Conservation (phyloP, 2,797 vertebrate species). For the Crenichthys baileyi region DNA sequence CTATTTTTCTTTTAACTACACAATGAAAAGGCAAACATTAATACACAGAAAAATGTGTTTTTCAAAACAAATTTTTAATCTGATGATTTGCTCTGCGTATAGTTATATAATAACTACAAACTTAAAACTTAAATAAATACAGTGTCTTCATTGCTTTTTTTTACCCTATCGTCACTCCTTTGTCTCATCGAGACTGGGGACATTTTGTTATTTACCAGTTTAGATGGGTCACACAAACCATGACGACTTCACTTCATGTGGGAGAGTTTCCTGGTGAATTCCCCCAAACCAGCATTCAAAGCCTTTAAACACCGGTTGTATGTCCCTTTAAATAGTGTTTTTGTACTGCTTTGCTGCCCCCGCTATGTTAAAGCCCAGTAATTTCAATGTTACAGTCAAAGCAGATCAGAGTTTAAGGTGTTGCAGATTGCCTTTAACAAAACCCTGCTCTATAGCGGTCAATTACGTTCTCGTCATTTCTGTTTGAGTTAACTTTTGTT, state of each 20-base stretch:
- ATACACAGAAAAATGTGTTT: neutral
- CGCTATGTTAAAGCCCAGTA: neutral
- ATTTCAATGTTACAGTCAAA: neutral
- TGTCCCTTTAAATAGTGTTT: conserved; percentile 26
- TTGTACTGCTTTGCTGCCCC: conserved; percentile 8
- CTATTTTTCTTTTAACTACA: neutral
- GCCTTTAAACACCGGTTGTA: conserved; percentile 42
- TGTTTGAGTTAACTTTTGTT: neutral
- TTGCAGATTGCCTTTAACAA: neutral
- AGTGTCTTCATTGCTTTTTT: conserved; percentile 4
- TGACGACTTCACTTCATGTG: conserved; percentile 57
- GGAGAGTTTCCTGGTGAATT: conserved; percentile 62
- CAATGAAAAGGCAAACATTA: neutral
- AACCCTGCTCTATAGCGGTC: neutral
- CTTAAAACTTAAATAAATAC: neutral
- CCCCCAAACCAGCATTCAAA: conserved; percentile 49
- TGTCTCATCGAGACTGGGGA: conserved; percentile 20
- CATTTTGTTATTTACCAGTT: conserved; percentile 41
- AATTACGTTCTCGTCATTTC: neutral
- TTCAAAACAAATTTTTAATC: neutral
- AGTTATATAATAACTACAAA: conserved; percentile 7
- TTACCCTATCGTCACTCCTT: conserved; percentile 18
- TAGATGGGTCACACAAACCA: conserved; percentile 37
- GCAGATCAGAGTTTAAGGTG: neutral
- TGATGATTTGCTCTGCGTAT: neutral